phyloP scores from a whole-genome alignment of 1,140 invertebrate genomes.

The Drosophila ananassae region DNA sequence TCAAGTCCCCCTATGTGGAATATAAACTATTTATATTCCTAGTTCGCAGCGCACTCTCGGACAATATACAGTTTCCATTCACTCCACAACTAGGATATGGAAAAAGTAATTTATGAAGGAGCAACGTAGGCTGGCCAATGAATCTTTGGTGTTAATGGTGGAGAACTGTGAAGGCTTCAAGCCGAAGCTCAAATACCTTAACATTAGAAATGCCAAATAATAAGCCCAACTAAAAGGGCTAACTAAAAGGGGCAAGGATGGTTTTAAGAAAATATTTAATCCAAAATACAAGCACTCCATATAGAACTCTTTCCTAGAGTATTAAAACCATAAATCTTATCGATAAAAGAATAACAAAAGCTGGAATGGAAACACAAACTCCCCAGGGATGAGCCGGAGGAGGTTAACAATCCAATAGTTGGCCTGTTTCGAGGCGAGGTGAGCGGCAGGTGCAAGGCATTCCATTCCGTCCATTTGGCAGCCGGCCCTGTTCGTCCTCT shows the following conservation, averaged over 20 bases:
- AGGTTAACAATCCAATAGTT: conserved; percentile 51
- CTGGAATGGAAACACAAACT: neutral
- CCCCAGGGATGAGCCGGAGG: neutral
- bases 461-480: conserved; percentile 18
- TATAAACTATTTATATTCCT: neutral
- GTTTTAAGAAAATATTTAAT: too few species aligned
- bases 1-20: too few species aligned
- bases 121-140: neutral
- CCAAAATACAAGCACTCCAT: too few species aligned
- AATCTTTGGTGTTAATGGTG: neutral
- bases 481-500: conserved; percentile 4
- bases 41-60: neutral
- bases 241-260: too few species aligned
- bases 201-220: too few species aligned
- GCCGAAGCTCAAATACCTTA: neutral
- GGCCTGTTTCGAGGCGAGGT: conserved; percentile 17
- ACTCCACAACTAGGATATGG: neutral
- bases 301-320: neutral
- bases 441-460: conserved; percentile 43
- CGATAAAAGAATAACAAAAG: neutral
- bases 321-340: neutral
- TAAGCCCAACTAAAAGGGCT: too few species aligned
- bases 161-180: neutral
- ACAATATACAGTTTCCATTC: neutral
- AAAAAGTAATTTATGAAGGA: neutral